These are phyloP conservation scores for Alethe castanea DNA, from an alignment of 2,113 vertebrate species.

Conservation along the genomic window DNA sequence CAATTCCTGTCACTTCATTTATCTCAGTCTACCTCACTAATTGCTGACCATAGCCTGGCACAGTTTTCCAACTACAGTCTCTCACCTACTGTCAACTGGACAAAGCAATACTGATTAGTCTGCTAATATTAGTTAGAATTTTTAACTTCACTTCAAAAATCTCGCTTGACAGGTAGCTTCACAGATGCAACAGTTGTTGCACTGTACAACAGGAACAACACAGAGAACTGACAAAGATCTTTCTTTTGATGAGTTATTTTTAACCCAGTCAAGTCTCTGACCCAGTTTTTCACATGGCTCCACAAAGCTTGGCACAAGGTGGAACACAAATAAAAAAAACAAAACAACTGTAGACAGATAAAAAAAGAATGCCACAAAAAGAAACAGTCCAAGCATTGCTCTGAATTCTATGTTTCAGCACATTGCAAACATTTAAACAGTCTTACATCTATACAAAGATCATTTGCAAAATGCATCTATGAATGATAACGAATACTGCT, in stretches of 20 bases:
- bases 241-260: conserved; percentile 37
- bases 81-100: neutral
- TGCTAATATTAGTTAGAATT: neutral
- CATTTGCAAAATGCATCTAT: neutral
- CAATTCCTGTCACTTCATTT: neutral
- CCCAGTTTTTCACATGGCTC: neutral
- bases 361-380: neutral
- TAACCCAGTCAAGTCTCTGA: conserved; percentile 33
- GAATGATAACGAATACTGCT: neutral
- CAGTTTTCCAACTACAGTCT: neutral
- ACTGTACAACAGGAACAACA: neutral
- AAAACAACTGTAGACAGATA: neutral
- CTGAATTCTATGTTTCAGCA: neutral
- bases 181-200: neutral
- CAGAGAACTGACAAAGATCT: neutral
- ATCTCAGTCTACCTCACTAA: neutral
- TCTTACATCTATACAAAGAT: neutral
- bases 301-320: neutral
- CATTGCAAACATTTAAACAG: neutral
- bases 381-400: neutral
- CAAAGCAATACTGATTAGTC: neutral
- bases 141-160: neutral
- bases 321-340: neutral
- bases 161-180: neutral
- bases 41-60: neutral